A percentile compares a stretch with the other conserved stretches of the same genome.
phyloP scores from a whole-genome alignment of 2,113 vertebrate genomes.

The Pomatostomus ruficeps region DNA sequence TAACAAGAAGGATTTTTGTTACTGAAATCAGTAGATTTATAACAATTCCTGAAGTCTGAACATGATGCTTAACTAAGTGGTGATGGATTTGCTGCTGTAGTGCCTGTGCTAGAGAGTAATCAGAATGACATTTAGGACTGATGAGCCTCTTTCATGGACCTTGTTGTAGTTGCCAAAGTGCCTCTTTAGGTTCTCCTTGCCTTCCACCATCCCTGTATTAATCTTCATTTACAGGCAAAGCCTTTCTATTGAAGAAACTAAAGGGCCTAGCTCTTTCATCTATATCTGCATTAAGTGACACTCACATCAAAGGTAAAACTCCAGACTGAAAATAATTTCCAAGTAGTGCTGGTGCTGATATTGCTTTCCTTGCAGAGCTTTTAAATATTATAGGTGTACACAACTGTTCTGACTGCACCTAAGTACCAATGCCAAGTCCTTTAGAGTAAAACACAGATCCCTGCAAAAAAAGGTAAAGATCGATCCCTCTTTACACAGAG shows the following conservation, averaged over 20 bases:
- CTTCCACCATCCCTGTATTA: background rate
- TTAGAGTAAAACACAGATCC: background rate
- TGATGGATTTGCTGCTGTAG: background rate
- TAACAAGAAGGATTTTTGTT: background rate
- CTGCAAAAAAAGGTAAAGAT: background rate
- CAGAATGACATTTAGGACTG: background rate
- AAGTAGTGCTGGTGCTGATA: background rate
- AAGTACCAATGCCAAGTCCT: background rate
- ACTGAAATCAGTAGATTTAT: background rate
- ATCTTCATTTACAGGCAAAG: background rate
- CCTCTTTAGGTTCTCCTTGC: background rate
- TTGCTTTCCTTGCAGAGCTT: background rate
- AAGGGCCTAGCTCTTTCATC: background rate
- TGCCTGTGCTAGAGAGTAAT: background rate
- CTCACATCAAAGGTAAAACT: background rate
- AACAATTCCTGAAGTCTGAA: background rate
- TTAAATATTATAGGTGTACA: background rate
- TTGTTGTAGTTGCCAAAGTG: background rate
- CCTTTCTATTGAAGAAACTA: background rate
- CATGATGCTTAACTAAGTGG: background rate
- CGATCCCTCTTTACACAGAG: background rate
- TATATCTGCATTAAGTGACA: background rate
- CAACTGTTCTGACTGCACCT: background rate
- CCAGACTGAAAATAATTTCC: background rate
- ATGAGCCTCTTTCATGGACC: background rate